Evolutionary conservation across 2,113 vertebrate genomes (phyloP), one percentile per base, ranked within the genome.

Genomic region (Columba janthina): DNA sequence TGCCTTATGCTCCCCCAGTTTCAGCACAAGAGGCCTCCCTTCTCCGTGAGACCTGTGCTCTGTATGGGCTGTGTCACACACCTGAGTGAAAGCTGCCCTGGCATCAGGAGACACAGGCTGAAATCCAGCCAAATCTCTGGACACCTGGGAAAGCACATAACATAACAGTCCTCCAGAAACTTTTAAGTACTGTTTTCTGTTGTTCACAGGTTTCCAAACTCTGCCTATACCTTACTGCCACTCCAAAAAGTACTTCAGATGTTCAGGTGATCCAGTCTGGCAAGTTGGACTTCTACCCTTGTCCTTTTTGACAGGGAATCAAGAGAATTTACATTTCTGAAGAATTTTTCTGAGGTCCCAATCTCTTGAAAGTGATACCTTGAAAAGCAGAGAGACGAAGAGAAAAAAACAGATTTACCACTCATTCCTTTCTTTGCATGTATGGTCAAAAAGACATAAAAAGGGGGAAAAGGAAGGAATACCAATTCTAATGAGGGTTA

Each of bases 101-200:
- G n/a, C 46, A 81, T 10, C 0, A 0, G 15, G 25, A 83, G 32
- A 21, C 0, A 0, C 0, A 4, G 21, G 50, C 32, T 89, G 50
- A 93, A 77, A 91, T 77, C 6, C 31, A n/a, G 42, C 25, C 56
- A 48, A 13, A 48, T 12, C 18, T 44, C 88, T 34, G 31, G 17
- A 80, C 17, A 73, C 6, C 34, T 80, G 10, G 21, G 48, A 79
- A 78, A 88, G 32, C 15, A 78, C 2, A 2, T 22, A 67, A 42
- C 69, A 26, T 5, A 10, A 46, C 17, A 46, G 8, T 21, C 46
- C 56, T 67, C 20, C 56, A 67, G 71, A 62, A 42, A 11, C 2
- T 4, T 82, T 15, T 25, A 83, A 75, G 56, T 78, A 50, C 21
- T 50, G 16, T 50, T 94, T 82, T 44, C 34, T 31, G 4, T 12